These are phyloP conservation scores for Petromus typicus DNA, from an alignment of 2,113 vertebrate species.

Conservation along the genomic window DNA sequence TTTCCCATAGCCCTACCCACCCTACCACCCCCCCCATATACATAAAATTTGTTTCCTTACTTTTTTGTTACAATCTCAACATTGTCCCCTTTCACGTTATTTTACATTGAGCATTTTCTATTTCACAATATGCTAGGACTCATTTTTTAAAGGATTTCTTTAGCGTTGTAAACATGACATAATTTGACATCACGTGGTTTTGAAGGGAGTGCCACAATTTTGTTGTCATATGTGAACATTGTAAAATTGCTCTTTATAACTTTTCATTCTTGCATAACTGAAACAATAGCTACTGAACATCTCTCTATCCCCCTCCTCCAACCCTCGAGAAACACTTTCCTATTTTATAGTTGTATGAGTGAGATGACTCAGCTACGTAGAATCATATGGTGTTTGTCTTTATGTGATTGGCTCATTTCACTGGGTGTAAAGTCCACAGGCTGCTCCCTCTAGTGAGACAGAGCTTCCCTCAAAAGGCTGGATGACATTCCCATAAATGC, in stretches of 20 bases:
- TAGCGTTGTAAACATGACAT: neutral
- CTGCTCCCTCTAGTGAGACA: neutral
- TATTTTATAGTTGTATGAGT: conserved; percentile 1
- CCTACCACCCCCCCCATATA: too few relatives aligned
- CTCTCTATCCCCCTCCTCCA: neutral
- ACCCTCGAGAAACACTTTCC: neutral
- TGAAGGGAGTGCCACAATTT: neutral
- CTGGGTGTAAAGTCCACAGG: neutral
- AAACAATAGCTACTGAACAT: neutral
- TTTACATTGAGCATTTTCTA: too few relatives aligned
- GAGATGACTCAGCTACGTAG: neutral
- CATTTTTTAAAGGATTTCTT: neutral
- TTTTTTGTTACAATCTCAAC: too few relatives aligned
- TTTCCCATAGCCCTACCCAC: too few relatives aligned
- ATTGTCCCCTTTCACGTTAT: too few relatives aligned
- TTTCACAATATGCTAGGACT: too few relatives aligned
- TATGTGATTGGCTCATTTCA: neutral
- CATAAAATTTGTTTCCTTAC: too few relatives aligned
- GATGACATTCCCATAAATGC: neutral
- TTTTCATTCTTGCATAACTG: neutral
- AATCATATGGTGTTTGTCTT: conserved; percentile 11
- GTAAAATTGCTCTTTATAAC: neutral
- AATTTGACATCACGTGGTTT: neutral
- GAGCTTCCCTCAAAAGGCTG: neutral
- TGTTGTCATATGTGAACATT: neutral